A percentile compares a stretch with the other conserved stretches of the same genome.
phyloP scores from a whole-genome alignment of 2,797 vertebrate genomes.

The Tachyglossus aculeatus region DNA sequence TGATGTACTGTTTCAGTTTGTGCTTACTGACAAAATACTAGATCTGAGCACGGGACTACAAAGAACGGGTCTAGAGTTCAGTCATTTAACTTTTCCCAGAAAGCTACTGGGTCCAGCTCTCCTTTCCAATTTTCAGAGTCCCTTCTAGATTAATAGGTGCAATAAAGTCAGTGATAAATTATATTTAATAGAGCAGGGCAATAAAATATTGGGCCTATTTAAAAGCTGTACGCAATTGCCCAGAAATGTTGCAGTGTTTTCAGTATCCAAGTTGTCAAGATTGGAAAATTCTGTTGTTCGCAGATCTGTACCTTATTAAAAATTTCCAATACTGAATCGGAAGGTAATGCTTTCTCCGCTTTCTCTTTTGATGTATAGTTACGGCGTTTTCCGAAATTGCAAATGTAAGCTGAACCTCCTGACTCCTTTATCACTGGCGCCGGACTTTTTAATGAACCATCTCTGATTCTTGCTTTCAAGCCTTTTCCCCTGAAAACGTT shows the following conservation, averaged over 20 bases:
- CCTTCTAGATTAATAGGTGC: conserved; percentile 5
- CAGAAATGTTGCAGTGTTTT: too few species aligned
- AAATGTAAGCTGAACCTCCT: too few species aligned
- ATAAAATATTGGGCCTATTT: neutral
- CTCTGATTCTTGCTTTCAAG: neutral
- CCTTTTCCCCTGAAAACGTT: neutral
- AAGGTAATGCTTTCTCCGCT: too few species aligned
- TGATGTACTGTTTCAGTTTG: neutral
- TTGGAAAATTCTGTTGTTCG: too few species aligned
- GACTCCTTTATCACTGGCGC: too few species aligned
- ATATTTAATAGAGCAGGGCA: neutral
- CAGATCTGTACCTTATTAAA: too few species aligned
- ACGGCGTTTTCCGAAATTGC: too few species aligned
- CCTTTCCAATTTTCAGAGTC: conserved; percentile 11
- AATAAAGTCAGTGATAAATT: conserved; percentile 4
- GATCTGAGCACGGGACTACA: neutral
- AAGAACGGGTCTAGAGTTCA: neutral
- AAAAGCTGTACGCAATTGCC: too few species aligned
- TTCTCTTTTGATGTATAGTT: too few species aligned
- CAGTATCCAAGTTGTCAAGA: too few species aligned
- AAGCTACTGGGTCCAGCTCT: conserved; percentile 14
- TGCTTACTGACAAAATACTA: neutral
- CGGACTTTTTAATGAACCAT: too few species aligned
- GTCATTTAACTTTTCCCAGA: neutral
- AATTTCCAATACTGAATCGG: too few species aligned